A percentile compares a stretch with the other conserved stretches of the same genome.
Conservation (phyloP, 1,140 invertebrate species). For the Philopotamus ludificatus region DNA sequence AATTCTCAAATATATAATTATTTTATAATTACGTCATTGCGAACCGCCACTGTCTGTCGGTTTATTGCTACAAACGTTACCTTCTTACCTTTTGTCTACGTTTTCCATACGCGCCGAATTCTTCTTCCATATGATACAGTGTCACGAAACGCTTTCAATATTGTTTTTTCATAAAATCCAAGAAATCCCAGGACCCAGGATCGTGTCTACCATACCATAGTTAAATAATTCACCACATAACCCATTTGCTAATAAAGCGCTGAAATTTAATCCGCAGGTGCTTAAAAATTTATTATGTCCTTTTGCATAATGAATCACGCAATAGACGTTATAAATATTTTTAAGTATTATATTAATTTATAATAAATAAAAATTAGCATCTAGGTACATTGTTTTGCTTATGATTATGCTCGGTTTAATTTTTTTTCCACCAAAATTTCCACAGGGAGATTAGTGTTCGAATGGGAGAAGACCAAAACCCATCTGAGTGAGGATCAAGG, state of each 20-base stretch:
- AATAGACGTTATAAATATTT: too few species aligned
- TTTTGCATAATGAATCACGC: too few species aligned
- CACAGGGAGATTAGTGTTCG: constrained; percentile 25
- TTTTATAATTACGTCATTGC: neutral
- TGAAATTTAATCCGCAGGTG: constrained; percentile 21
- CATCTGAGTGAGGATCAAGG: constrained; percentile 39
- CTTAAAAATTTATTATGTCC: too few species aligned
- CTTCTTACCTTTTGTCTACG: constrained; percentile 27
- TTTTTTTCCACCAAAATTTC: too few species aligned
- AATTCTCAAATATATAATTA: too few species aligned
- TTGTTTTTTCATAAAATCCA: constrained; percentile 22
- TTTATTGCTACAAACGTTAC: constrained; percentile 28
- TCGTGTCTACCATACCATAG: neutral
- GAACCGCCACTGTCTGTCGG: neutral
- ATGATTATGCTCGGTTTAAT: too few species aligned
- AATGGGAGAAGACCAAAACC: constrained; percentile 29
- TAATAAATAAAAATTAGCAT: too few species aligned
- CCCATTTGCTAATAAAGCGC: constrained; percentile 10
- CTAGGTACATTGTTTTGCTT: too few species aligned
- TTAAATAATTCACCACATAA: constrained; percentile 12
- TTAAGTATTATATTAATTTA: too few species aligned
- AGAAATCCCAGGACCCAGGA: constrained; percentile 1
- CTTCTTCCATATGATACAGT: constrained; percentile 9
- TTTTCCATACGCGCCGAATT: constrained; percentile 17
- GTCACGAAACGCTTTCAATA: constrained; percentile 17